phyloP scores from a whole-genome alignment of 2,797 vertebrate species.

The Fundulus diaphanus region DNA sequence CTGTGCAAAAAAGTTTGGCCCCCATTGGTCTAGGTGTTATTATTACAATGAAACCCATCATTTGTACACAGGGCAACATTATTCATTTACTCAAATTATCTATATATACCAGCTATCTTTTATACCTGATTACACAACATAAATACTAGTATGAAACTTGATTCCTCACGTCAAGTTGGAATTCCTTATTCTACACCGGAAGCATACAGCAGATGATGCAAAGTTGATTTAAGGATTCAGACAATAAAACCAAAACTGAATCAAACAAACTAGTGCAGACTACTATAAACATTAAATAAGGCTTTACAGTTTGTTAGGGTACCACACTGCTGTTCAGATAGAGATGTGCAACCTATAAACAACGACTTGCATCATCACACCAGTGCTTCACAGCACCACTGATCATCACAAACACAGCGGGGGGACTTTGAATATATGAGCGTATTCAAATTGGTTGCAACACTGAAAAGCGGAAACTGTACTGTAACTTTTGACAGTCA shows the following conservation, averaged over 20 bases:
- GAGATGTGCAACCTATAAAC: constrained; percentile 1
- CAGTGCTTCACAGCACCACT: neutral
- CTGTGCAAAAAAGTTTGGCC: too few relatives aligned
- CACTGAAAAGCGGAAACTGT: neutral
- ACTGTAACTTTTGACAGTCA: constrained; percentile 1
- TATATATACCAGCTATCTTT: too few relatives aligned
- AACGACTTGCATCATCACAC: neutral
- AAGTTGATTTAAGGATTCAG: neutral
- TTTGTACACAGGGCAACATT: too few relatives aligned
- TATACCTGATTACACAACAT: too few relatives aligned
- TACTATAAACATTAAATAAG: neutral
- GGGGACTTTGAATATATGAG: neutral
- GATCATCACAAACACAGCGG: neutral
- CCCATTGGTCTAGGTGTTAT: too few relatives aligned
- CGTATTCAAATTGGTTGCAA: neutral
- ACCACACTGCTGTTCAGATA: neutral
- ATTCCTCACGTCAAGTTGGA: neutral
- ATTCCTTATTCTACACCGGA: neutral
- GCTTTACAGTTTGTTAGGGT: neutral
- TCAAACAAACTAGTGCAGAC: neutral
- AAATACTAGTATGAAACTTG: too few relatives aligned
- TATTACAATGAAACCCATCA: too few relatives aligned
- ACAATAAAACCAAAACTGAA: neutral
- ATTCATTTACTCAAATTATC: too few relatives aligned
- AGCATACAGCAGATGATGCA: neutral